Evolutionary conservation across 2,113 vertebrate genomes (phyloP).

Genomic region (Xenopus laevis): DNA sequence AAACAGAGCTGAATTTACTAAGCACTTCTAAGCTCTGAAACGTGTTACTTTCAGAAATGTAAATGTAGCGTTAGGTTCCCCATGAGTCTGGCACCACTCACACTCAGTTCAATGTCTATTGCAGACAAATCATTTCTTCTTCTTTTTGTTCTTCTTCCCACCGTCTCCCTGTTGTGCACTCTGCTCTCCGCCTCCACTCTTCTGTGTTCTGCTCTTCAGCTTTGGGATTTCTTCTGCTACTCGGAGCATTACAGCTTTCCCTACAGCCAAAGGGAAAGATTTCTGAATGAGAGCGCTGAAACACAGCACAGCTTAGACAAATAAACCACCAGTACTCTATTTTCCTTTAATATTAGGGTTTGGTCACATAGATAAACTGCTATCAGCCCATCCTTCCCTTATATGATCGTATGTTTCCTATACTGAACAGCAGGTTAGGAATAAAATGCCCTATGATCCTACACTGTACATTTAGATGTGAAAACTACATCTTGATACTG

Average conservation of each 20-base stretch:
- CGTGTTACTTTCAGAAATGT: no score
- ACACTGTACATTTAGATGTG: no score
- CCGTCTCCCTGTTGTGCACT: slow-evolving; percentile 85
- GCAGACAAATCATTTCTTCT: slow-evolving; percentile 73
- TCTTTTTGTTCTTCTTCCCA: slow-evolving; percentile 95
- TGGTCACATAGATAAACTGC: no score
- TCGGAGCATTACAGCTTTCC: slow-evolving; percentile 89
- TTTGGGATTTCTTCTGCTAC: slow-evolving; percentile 96
- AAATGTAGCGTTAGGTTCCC: neutral
- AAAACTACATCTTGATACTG: no score
- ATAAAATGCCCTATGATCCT: no score
- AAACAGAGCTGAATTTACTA: no score
- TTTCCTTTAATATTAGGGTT: no score
- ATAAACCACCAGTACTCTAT: neutral
- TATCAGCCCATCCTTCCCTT: no score
- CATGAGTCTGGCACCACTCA: neutral
- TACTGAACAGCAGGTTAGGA: no score
- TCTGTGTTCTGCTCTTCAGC: slow-evolving; percentile 90
- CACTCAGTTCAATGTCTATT: neutral
- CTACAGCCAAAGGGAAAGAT: slow-evolving; percentile 56
- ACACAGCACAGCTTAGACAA: no score
- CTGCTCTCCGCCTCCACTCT: slow-evolving; percentile 79
- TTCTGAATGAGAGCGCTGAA: neutral
- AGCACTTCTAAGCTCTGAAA: no score
- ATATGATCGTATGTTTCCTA: no score